These are phyloP conservation scores for Phyllotis vaccarum DNA, from an alignment of 2,797 vertebrate species.

Conservation along the genomic window DNA sequence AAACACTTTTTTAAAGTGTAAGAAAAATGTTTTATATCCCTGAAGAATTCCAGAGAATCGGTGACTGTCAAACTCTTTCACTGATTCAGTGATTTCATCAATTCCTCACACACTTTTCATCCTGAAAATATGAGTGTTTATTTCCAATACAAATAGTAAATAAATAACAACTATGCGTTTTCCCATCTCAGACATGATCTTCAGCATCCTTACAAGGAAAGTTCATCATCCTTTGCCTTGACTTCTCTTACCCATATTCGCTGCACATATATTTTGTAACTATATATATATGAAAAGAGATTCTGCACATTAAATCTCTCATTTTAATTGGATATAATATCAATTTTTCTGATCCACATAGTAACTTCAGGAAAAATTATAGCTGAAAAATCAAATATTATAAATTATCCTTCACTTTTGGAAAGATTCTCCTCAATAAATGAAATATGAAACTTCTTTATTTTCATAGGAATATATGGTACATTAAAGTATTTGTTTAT, in stretches of 20 bases:
- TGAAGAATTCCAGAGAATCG: conserved; percentile 20
- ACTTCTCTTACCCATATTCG: neutral
- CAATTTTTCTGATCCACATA: neutral
- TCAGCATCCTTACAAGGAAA: neutral
- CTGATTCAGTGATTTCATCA: conserved; percentile 23
- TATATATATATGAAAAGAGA: neutral
- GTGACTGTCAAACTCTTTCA: neutral
- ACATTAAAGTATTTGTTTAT: neutral
- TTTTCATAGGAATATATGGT: neutral
- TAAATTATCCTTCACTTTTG: neutral
- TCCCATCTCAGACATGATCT: neutral
- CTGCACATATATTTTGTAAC: neutral
- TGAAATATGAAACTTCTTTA: neutral
- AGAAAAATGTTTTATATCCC: neutral
- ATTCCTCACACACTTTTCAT: neutral
- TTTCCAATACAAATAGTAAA: neutral
- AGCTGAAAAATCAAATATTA: neutral
- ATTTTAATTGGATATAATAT: neutral
- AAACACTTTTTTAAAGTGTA: neutral
- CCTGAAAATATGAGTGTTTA: neutral
- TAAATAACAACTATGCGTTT: neutral
- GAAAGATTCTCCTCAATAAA: neutral
- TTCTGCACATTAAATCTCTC: neutral
- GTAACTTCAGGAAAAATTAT: neutral
- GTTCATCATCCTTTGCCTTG: neutral